These are phyloP conservation scores for Malthinus seriepunctatus DNA, from an alignment of 2,888 invertebrate genomes.

Conservation along the genomic window DNA sequence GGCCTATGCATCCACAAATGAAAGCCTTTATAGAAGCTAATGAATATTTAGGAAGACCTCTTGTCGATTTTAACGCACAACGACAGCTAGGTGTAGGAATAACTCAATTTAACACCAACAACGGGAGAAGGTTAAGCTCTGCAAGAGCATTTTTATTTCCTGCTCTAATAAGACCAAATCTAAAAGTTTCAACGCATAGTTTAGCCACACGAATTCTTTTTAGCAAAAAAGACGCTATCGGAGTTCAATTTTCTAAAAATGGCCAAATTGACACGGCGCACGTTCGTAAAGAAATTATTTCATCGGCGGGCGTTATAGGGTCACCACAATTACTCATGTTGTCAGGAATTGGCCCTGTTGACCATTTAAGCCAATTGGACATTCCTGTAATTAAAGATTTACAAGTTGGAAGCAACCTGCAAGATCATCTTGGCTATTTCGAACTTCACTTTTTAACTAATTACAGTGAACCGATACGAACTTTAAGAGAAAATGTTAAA, in stretches of 20 bases:
- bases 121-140: constrained; percentile 74
- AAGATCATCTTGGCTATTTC: constrained; percentile 71
- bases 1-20: constrained; percentile 62
- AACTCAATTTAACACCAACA: constrained; percentile 65
- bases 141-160: constrained; percentile 76
- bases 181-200: constrained; percentile 70
- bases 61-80: constrained; percentile 66
- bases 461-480: constrained; percentile 15
- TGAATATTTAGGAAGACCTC: constrained; percentile 60
- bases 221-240: constrained; percentile 60
- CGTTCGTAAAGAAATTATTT: constrained; percentile 73
- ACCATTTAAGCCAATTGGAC: constrained; percentile 60
- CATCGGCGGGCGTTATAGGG: constrained; percentile 77
- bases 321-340: constrained; percentile 83
- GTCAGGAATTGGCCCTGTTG: constrained; percentile 75
- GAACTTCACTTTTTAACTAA: constrained; percentile 61
- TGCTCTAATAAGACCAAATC: constrained; percentile 62
- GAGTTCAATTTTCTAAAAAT: constrained; percentile 69
- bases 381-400: constrained; percentile 67
- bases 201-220: constrained; percentile 69
- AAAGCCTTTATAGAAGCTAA: constrained; percentile 64
- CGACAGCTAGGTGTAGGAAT: constrained; percentile 65
- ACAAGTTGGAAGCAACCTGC: constrained; percentile 75
- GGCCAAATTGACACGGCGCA: constrained; percentile 56
- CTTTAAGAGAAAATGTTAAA: constrained; percentile 21